Base-by-base conservation (phyloP, 2,113 vertebrate genomes). In the Isurus oxyrinchus region DNA sequence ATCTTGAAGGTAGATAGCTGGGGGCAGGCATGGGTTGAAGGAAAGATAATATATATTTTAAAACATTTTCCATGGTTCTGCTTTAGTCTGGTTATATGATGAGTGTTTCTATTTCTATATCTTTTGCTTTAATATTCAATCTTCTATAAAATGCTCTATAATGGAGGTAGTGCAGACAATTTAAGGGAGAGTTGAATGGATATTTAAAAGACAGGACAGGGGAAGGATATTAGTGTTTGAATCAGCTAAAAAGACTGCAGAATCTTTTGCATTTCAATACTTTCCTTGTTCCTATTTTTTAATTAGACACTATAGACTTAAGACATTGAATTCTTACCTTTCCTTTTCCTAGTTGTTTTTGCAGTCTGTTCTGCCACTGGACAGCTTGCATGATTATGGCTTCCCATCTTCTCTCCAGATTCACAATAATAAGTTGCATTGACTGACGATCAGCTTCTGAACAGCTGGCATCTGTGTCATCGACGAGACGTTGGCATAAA, bases 331-430 rank as follows among this genome's bases (percentile, higher is more conserved):
- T 72, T 72, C 98, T 98, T 97, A 99, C 99, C 97, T 98, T 98
- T 96, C 98, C 98, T 96, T 98, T 97, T 95, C 98, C 98, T 97
- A 98, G 96, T 96, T 98, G 98, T 96, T 98, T 98, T 97, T 98
- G 98, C 86, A 99, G 98, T 91, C 99, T 97, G 84, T 98, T 98
- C 97, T 99, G 99, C 99, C 99, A 99, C 97, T 99, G 99, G 97
- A 99, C 98, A 63, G 98, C 98, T 98, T 99, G 99, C 99, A 99
- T 99, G 97, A 99, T 98, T 96, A 99, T 99, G 96, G 99, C 99
- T 97, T 99, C 99, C 99, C 99, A 99, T 96, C 99, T 98, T 96
- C 99, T 98, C 97, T 99, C 99, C 44, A 99, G 99, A 97, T 99
- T 99, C 96, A 99, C 98, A 0, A 98, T 99, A 96, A 99, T 98